Base-by-base conservation (phyloP, 2,797 vertebrate species). In the Gymnothorax reevesii region DNA sequence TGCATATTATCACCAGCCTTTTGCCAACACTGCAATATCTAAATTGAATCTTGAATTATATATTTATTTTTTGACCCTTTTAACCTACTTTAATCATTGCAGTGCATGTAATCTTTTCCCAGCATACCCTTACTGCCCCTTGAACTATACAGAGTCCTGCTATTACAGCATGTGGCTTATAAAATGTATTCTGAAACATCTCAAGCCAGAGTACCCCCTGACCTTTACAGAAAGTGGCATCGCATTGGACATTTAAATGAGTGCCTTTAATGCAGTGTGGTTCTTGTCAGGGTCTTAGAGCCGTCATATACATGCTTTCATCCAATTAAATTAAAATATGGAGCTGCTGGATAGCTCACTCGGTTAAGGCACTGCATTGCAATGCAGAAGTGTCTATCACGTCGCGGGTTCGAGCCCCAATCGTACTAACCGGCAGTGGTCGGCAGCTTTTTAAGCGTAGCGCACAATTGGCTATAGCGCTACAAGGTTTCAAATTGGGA, bases 11-110 rank as follows among this genome's bases (percentile, higher is more conserved):
- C 71, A 7, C 54, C 22, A 25, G 52, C 15, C 13, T 60, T 87
- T 87, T 69, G 77, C 73, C 27, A 66, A 84, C 25, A 15, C 60
- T 49, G 25, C 60, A 84, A 66, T 84, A 84, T 84, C 60, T 84
- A 64, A 66, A 62, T 64, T 84, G 42, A 84, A 64, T 62, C 27
- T 84, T 62, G 64, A 17, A 84, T 62, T 84, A 27, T 17, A 57
- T 82, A 83, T 82, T 57, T 57, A 83, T 83, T 83, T 83, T 22
- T 77, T 77, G 20, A 17, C 25, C 10, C 80, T 83, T 83, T 82
- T 15, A 83, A 57, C 57, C 80, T 83, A 10, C 13, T 83, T 79
- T 79, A 54, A 77, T 77, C 42, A n/a, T 54, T 79, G 25, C 75
- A 79, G 4, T 54, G 42, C 49, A 17, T 54, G 13, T 79, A 79